Base-by-base conservation (phyloP, 2,113 vertebrate species). In the Seriola quinqueradiata region DNA sequence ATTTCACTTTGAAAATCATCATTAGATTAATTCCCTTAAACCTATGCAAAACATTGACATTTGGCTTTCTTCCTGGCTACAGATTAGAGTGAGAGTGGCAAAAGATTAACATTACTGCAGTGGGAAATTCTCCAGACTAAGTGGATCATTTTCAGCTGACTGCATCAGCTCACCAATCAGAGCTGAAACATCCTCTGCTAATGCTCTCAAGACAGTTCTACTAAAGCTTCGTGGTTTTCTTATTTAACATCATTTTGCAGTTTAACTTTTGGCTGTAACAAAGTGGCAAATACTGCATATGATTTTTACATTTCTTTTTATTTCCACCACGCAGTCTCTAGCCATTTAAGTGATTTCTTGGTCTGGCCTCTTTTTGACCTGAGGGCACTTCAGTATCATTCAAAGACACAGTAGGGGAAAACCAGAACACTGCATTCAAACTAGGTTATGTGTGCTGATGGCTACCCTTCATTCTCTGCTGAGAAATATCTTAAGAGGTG, bases 101-200 rank as follows among this genome's bases (percentile, higher is more conserved):
- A 86, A 89, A 89, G 91, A 90, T 92, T 92, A 91, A 82, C 52
- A 59, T 87, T 48, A 82, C 77, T 87, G 84, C 54, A 48, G 65
- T 76, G 79, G 85, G 83, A 87, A 87, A 79, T 70, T 88, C 83
- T 90, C 82, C 80, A 81, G 70, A 75, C 60, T 79, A 86, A 89
- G 25, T 92, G 83, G 88, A 92, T 94, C 75, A 82, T 90, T 88
- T 88, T 83, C 75, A 86, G 81, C 75, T 81, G 84, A 84, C 87
- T 81, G 83, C 68, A 75, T 80, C 68, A 75, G 67, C 46, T 76
- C 80, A 81, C 71, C 81, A 71, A 34, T 77, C 82, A 58, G 40
- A 65, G 57, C 73, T 85, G 67, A 85, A 83, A 64, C 32, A 34
- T 60, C 23, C 54, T 66, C 64, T 8, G 42, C 44, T 61, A 69